Percentiles rank a stretch among this genome's conserved stretches.
phyloP scores from a whole-genome alignment of 2,797 vertebrate species.

The Ptychobarbus kaznakovi region DNA sequence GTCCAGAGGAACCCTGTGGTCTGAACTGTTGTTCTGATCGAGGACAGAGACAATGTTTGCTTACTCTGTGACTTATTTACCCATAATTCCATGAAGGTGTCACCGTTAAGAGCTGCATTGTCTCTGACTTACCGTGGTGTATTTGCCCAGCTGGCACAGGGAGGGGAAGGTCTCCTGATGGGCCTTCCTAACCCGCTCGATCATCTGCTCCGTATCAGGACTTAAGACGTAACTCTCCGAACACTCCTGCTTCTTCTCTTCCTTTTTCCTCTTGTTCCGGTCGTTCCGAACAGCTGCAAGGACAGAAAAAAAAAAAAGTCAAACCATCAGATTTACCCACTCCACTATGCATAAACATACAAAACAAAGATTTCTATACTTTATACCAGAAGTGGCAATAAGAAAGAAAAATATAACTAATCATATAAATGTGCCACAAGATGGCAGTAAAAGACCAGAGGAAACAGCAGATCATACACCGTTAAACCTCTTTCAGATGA shows the following conservation, averaged over 20 bases:
- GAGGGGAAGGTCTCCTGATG: conserved; percentile 96
- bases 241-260: conserved; percentile 83
- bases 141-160: conserved; percentile 95
- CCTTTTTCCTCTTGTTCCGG: conserved; percentile 95
- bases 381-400: not conserved
- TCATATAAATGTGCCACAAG: not conserved
- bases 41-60: not conserved
- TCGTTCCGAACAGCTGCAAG: conserved; percentile 88
- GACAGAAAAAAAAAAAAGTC: not conserved
- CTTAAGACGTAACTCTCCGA: conserved; percentile 88
- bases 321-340: not conserved
- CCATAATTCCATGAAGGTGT: not conserved
- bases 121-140: conserved; percentile 57
- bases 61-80: not conserved
- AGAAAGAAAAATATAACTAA: not conserved
- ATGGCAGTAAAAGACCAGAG: conserved; percentile 22
- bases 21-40: conserved; percentile 89
- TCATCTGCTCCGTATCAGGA: conserved; percentile 91
- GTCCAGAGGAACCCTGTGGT: conserved; percentile 91
- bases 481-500: not conserved
- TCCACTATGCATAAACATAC: not conserved
- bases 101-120: not conserved
- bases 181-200: conserved; percentile 90
- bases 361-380: not conserved
- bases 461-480: not conserved